phyloP scores from a whole-genome alignment of 2,797 vertebrate species.

The Xenopus petersii region DNA sequence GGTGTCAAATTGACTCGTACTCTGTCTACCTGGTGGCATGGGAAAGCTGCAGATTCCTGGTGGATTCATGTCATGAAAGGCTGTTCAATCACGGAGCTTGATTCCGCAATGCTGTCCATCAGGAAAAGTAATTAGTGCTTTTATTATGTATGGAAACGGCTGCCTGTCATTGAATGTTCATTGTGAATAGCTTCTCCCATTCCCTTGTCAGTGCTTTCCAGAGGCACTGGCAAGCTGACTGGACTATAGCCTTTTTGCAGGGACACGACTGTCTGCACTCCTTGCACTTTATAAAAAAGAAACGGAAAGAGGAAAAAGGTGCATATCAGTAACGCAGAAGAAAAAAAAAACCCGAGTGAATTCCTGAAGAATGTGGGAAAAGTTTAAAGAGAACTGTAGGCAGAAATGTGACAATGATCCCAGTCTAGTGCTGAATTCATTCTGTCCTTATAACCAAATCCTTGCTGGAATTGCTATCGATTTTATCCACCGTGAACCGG shows the following conservation, averaged over 20 bases:
- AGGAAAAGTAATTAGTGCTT: conserved; percentile 71
- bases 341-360: conserved; percentile 39
- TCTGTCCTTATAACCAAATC: conserved; percentile 13
- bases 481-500: conserved; percentile 47
- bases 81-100: conserved; percentile 64
- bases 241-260: conserved; percentile 76
- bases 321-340: conserved; percentile 72
- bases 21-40: conserved; percentile 62
- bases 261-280: conserved; percentile 63
- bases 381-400: conserved; percentile 57
- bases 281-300: conserved; percentile 27
- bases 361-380: conserved; percentile 56
- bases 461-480: conserved; percentile 28
- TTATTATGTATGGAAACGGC: conserved; percentile 65
- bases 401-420: conserved; percentile 32
- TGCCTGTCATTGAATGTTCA: conserved; percentile 61
- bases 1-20: conserved; percentile 59
- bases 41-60: conserved; percentile 52
- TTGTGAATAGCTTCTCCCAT: conserved; percentile 67
- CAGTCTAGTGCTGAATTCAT: conserved; percentile 2
- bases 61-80: conserved; percentile 55
- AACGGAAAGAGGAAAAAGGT: conserved; percentile 62
- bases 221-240: conserved; percentile 80
- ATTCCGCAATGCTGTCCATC: conserved; percentile 63
- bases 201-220: conserved; percentile 70